phyloP scores from a whole-genome alignment of 2,797 vertebrate genomes.

The Hoplostethus atlanticus region DNA sequence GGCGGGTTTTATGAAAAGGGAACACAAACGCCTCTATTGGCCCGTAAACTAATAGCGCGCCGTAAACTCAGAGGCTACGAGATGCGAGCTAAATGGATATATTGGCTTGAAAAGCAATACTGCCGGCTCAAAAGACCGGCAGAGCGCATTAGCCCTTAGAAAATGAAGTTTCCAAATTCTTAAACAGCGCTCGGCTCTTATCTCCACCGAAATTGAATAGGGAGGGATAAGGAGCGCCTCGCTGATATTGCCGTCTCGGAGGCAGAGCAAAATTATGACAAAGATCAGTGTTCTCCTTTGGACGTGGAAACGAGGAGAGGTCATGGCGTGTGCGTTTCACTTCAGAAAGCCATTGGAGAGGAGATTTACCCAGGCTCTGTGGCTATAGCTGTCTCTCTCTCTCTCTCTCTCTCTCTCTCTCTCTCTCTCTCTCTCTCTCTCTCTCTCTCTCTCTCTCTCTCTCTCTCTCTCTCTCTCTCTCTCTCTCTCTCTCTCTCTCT shows the following conservation, averaged over 20 bases:
- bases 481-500: background rate
- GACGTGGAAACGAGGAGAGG: conserved; percentile 41
- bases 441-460: background rate
- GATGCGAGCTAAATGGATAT: conserved; percentile 63
- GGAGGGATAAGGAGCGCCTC: conserved; percentile 37
- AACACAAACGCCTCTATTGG: conserved; percentile 38
- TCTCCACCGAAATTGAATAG: conserved; percentile 55
- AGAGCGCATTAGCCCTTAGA: conserved; percentile 55
- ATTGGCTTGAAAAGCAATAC: conserved; percentile 59
- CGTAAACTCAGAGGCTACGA: conserved; percentile 52
- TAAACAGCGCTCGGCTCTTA: conserved; percentile 53
- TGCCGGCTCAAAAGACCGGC: conserved; percentile 51
- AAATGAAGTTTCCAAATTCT: conserved; percentile 53
- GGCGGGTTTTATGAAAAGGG: conserved; percentile 14
- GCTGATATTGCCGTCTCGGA: conserved; percentile 20
- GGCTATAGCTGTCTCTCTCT: conserved; percentile 19
- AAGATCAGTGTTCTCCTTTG: conserved; percentile 43
- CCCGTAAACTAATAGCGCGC: conserved; percentile 5
- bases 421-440: background rate
- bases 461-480: no score
- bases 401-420: background rate
- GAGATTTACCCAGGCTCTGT: conserved; percentile 42
- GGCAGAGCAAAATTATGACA: conserved; percentile 15
- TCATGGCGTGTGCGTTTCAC: conserved; percentile 34
- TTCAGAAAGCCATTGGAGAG: conserved; percentile 20